A percentile compares a stretch with the other conserved stretches of the same genome.
Evolutionary conservation across 2,113 vertebrate species (phyloP).

Genomic region (Myotis lucifugus): DNA sequence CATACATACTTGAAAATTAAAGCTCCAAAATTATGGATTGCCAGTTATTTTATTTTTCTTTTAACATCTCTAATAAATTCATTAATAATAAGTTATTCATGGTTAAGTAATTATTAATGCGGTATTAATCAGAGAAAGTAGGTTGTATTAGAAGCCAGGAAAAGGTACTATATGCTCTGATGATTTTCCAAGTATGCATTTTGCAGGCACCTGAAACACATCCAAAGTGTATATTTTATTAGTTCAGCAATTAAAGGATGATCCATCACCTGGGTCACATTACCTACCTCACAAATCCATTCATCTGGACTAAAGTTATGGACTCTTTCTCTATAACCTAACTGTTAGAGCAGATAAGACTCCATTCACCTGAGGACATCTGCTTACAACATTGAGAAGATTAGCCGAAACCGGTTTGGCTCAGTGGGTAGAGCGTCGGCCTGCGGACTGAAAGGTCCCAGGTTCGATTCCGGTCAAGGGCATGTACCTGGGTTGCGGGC

Average conservation of each 20-base stretch:
- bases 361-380: neutral
- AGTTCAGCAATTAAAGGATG: slow-evolving; percentile 19
- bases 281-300: neutral
- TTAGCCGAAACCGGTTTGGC: too few species aligned
- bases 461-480: too few species aligned
- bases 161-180: neutral
- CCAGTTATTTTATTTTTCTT: neutral
- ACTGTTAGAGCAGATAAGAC: slow-evolving; percentile 3
- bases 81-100: neutral
- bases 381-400: slow-evolving; percentile 34
- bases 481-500: too few species aligned
- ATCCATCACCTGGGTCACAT: neutral
- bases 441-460: too few species aligned
- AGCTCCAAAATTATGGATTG: neutral
- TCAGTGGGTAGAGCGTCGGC: too few species aligned
- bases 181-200: slow-evolving; percentile 12
- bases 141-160: neutral
- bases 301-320: neutral
- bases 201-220: neutral
- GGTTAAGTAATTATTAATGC: neutral
- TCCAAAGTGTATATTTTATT: neutral
- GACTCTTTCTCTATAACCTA: neutral
- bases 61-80: neutral
- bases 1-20: neutral
- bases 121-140: neutral